These are phyloP conservation scores for Maconellicoccus hirsutus DNA, from an alignment of 1,140 invertebrate species.

Conservation along the genomic window DNA sequence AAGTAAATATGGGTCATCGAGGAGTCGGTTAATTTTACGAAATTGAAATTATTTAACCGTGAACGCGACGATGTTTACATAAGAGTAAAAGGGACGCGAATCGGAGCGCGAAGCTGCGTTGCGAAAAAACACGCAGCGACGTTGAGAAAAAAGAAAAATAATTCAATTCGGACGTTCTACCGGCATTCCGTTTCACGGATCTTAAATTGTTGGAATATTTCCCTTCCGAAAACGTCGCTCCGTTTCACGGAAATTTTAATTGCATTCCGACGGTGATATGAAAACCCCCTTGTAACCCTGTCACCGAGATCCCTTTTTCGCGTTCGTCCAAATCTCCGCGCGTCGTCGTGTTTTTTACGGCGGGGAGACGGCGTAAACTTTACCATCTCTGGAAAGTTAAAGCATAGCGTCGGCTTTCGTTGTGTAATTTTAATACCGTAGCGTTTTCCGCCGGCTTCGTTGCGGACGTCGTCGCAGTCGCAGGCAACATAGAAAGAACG, in stretches of 20 bases:
- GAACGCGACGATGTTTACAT: too few relatives aligned
- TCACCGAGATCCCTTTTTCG: neutral
- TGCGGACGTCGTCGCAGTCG: too few relatives aligned
- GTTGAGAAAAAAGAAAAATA: neutral
- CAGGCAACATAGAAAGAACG: neutral
- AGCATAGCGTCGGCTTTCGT: neutral
- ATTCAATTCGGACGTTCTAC: neutral
- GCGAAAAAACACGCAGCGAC: too few relatives aligned
- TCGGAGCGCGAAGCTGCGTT: too few relatives aligned
- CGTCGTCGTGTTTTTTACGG: neutral
- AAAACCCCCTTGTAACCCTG: neutral
- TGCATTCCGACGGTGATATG: slow-evolving; percentile 4
- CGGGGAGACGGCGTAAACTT: too few relatives aligned
- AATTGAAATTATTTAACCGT: too few relatives aligned
- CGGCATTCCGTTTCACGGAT: neutral
- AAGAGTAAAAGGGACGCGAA: too few relatives aligned
- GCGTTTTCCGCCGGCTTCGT: neutral
- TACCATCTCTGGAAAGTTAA: too few relatives aligned
- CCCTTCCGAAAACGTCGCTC: slow-evolving; percentile 2
- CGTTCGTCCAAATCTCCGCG: neutral
- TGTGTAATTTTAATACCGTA: slow-evolving; percentile 3
- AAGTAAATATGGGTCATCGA: too few relatives aligned
- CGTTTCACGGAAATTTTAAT: slow-evolving; percentile 20
- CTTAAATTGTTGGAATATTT: slow-evolving; percentile 22
- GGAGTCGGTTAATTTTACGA: too few relatives aligned